These are phyloP conservation scores for Morone chrysops DNA, from an alignment of 2,113 vertebrate species.

Conservation along the genomic window DNA sequence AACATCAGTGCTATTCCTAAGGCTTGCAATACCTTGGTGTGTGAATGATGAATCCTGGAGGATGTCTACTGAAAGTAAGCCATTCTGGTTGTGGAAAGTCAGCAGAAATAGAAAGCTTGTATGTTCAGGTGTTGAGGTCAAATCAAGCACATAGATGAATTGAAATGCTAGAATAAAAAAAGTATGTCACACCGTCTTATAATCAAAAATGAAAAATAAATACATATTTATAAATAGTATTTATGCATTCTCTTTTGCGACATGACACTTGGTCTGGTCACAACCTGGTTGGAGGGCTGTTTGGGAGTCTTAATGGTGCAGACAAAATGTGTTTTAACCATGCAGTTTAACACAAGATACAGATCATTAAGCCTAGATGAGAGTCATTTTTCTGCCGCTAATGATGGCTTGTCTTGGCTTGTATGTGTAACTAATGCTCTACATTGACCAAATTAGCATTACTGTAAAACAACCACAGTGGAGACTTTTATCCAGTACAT, in stretches of 20 bases:
- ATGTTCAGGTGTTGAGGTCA: background rate
- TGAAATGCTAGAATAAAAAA: background rate
- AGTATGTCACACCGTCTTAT: too few species aligned
- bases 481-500: slow-evolving; percentile 5
- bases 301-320: slow-evolving; percentile 29
- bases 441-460: slow-evolving; percentile 28
- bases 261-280: background rate
- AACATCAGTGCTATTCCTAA: slow-evolving; percentile 15
- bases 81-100: slow-evolving; percentile 7
- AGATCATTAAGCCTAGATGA: slow-evolving; percentile 60
- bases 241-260: background rate
- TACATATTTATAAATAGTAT: background rate
- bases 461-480: slow-evolving; percentile 13
- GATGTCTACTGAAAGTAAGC: slow-evolving; percentile 3
- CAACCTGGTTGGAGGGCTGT: background rate
- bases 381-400: slow-evolving; percentile 69
- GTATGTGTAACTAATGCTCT: slow-evolving; percentile 59
- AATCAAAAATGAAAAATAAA: background rate
- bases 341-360: slow-evolving; percentile 64
- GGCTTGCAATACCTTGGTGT: background rate
- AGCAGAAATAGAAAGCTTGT: slow-evolving; percentile 14
- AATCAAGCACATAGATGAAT: background rate
- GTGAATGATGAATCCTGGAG: slow-evolving; percentile 8
- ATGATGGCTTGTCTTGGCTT: slow-evolving; percentile 51
- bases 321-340: slow-evolving; percentile 57